Evolutionary conservation across 2,113 vertebrate genomes (phyloP).

Genomic region (Psittacula cyanocephala): DNA sequence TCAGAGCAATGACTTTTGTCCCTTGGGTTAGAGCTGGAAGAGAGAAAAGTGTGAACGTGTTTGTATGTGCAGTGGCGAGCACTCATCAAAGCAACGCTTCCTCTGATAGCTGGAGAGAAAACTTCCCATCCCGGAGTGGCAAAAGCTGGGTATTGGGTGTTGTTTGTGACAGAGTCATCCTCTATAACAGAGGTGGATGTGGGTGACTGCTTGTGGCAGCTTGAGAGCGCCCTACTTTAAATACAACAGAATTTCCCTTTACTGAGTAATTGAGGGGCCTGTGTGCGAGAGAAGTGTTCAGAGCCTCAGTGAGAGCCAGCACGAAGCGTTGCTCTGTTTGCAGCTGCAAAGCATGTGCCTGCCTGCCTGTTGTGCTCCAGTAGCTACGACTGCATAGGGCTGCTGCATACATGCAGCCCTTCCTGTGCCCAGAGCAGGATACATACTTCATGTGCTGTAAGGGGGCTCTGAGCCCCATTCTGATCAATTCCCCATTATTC

Average conservation of each 20-base stretch:
- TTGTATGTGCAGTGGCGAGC: rapidly evolving
- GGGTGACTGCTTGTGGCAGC: background rate
- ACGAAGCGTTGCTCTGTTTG: rapidly evolving
- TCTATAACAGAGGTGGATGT: background rate
- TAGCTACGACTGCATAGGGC: rapidly evolving
- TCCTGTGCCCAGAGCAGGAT: background rate
- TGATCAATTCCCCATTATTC: background rate
- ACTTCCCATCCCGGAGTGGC: background rate
- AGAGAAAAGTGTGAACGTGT: background rate
- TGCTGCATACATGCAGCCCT: rapidly evolving
- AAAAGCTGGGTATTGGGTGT: rapidly evolving
- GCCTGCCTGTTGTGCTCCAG: rapidly evolving
- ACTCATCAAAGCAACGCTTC: rapidly evolving
- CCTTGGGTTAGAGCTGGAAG: background rate
- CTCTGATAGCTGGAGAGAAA: background rate
- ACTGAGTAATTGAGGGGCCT: background rate
- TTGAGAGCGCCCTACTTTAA: background rate
- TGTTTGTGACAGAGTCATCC: background rate
- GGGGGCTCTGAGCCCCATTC: background rate
- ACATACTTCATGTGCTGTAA: rapidly evolving
- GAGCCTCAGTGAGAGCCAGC: background rate
- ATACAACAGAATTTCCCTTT: background rate
- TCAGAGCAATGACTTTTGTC: background rate
- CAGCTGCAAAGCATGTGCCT: rapidly evolving
- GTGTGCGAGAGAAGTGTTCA: rapidly evolving